Conservation (phyloP, 2,888 invertebrate species). For the Blera fallax region DNA sequence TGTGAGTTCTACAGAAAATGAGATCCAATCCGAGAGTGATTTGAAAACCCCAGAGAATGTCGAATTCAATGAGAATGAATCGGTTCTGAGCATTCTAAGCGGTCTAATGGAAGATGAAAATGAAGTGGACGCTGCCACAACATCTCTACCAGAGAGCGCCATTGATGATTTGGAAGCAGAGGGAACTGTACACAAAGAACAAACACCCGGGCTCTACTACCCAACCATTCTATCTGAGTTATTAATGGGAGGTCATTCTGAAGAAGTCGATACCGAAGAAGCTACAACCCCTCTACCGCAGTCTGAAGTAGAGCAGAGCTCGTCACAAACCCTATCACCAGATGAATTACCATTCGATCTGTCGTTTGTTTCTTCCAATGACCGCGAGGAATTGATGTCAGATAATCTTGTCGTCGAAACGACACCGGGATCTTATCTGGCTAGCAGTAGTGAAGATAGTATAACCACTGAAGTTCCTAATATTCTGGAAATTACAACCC, state of each 20-base stretch:
- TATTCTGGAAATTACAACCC: slow-evolving; percentile 80
- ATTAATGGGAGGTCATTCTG: slow-evolving; percentile 33
- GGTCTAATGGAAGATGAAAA: slow-evolving; percentile 78
- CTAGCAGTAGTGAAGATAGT: slow-evolving; percentile 16
- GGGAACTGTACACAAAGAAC: slow-evolving; percentile 48
- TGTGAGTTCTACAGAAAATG: not conserved
- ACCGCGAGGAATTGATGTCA: slow-evolving; percentile 77
- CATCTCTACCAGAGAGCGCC: slow-evolving; percentile 74
- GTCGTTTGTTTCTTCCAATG: slow-evolving; percentile 71
- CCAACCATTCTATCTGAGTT: slow-evolving; percentile 60
- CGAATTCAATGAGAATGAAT: slow-evolving; percentile 78
- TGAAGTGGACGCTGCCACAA: slow-evolving; percentile 75
- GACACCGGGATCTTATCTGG: slow-evolving; percentile 74
- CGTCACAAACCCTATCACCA: slow-evolving; percentile 74
- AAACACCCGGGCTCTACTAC: slow-evolving; percentile 53
- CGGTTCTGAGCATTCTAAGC: slow-evolving; percentile 78
- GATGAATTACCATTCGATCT: slow-evolving; percentile 79
- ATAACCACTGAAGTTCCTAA: slow-evolving; percentile 78
- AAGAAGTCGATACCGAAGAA: slow-evolving; percentile 54
- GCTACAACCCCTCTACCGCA: slow-evolving; percentile 42
- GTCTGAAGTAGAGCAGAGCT: not conserved
- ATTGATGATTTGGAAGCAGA: slow-evolving; percentile 68
- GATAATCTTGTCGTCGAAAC: slow-evolving; percentile 79
- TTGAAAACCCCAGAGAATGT: slow-evolving; percentile 14
- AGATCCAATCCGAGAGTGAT: not conserved